Evolutionary conservation across 2,888 invertebrate species (phyloP).

Genomic region (Troides aeacus): DNA sequence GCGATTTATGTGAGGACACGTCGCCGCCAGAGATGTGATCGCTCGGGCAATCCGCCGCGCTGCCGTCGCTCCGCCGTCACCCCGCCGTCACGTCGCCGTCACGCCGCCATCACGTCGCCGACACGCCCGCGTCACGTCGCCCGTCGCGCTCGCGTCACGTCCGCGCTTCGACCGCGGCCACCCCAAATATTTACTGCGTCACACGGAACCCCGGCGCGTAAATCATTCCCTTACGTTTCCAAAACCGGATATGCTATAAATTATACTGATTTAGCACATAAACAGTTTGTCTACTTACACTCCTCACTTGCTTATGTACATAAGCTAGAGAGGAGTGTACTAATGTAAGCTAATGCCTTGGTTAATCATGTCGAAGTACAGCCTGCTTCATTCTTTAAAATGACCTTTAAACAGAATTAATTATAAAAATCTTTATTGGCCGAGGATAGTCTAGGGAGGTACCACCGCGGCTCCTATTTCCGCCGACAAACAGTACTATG

Average conservation of each 20-base stretch:
- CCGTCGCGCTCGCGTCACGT: slow-evolving; percentile 18
- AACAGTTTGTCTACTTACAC: too few relatives aligned
- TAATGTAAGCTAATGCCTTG: too few relatives aligned
- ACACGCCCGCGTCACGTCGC: too few relatives aligned
- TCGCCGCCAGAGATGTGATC: slow-evolving; percentile 25
- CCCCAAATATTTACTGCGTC: slow-evolving; percentile 28
- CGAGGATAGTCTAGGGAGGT: too few relatives aligned
- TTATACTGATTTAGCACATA: slow-evolving; percentile 13
- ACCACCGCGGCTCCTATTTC: too few relatives aligned
- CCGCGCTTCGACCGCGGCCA: slow-evolving; percentile 13
- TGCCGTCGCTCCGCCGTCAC: slow-evolving; percentile 14
- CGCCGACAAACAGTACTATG: too few relatives aligned
- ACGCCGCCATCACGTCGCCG: slow-evolving; percentile 7
- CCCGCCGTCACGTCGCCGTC: slow-evolving; percentile 17
- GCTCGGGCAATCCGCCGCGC: slow-evolving; percentile 14
- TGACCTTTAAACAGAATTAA: too few relatives aligned
- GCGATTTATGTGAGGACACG: slow-evolving; percentile 27
- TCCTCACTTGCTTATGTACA: too few relatives aligned
- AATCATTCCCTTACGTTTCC: slow-evolving; percentile 24
- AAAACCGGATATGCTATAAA: slow-evolving; percentile 13
- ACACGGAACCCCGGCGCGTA: slow-evolving; percentile 9
- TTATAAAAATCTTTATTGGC: too few relatives aligned
- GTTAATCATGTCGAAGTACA: too few relatives aligned
- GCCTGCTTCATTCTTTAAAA: too few relatives aligned
- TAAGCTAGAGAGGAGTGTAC: too few relatives aligned